Conservation (phyloP, 2,888 invertebrate genomes). For the Carabus problematicus region DNA sequence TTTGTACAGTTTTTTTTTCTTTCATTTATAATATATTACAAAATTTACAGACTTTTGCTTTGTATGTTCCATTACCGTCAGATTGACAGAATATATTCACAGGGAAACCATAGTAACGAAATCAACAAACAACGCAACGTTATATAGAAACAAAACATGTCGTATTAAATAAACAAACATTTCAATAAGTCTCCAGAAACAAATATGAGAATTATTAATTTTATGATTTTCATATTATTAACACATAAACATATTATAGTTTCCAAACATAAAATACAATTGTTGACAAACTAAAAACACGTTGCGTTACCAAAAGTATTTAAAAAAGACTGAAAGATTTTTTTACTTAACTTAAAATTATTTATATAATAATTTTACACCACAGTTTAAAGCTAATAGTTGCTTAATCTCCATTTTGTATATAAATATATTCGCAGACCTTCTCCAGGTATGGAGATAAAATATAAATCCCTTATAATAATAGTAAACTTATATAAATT, state of each 20-base stretch:
- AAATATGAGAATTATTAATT: neutral
- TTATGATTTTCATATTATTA: too few relatives aligned
- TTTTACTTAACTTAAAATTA: neutral
- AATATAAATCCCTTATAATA: neutral
- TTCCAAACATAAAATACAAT: neutral
- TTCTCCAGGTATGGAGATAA: neutral
- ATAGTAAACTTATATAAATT: neutral
- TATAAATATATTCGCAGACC: too few relatives aligned
- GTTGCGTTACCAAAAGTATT: neutral
- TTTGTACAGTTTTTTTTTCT: constrained; percentile 30
- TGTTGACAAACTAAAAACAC: neutral
- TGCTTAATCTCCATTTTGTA: too few relatives aligned
- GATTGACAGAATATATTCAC: constrained; percentile 18
- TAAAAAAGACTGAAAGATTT: too few relatives aligned
- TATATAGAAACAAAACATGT: constrained; percentile 2
- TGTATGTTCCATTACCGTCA: constrained; percentile 20
- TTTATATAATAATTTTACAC: neutral
- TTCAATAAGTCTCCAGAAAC: neutral
- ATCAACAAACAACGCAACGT: neutral
- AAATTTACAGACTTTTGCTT: constrained; percentile 33
- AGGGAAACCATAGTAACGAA: constrained; percentile 2
- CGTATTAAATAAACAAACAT: neutral
- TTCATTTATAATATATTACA: constrained; percentile 2
- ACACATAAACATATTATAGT: too few relatives aligned
- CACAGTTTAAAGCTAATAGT: too few relatives aligned